Base-by-base conservation (phyloP, 2,888 invertebrate genomes). In the Calephelis perditalis region DNA sequence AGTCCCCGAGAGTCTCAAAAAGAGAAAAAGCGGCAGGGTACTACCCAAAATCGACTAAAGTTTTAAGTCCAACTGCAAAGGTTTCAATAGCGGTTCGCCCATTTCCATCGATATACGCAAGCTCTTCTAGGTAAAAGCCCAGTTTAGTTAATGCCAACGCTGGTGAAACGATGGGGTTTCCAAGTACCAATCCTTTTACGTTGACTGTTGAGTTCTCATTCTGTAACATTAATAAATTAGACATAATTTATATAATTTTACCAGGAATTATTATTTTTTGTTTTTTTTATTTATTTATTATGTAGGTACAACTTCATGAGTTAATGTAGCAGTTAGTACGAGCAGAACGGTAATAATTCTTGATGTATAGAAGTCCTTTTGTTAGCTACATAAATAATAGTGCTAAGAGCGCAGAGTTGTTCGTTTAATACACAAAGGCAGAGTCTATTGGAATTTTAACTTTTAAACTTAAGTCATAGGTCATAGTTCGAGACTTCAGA, bases 111-210 rank as follows among this genome's bases (percentile, higher is more conserved):
- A 96, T 91, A 73, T 95, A 92, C 4, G 93, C 95, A 82, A 86
- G 76, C 63, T 89, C 85, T 65, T 88, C 86, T 3, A 90, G 76
- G 66, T 89, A 90, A 67, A 84, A 85, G 4, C 88, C 86, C 6
- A 90, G 77, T 67, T 82, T 81, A 0, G 81, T 79, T 40, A 88
- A 71, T 1, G 74, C 78, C 11, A 81, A 47, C 3, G 83, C 78
- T 7, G 97, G 96, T 0, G 96, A 95, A 58, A 97, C 94, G 94
- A 97, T 96, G 0, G 96, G 94, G 80, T 97, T 97, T 4, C 96
- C 97, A 62, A 98, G 82, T 3, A 93, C 94, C 8, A 97, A 92
- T 1, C 97, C 96, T 73, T 92, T 91, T 61, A 97, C 91, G 70
- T 95, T 94, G 66, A 92, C 92, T 10, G 86, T 77, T 44, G 94